These are phyloP conservation scores for Heliconius melpomene DNA, from an alignment of 1,140 invertebrate genomes.

Conservation along the genomic window DNA sequence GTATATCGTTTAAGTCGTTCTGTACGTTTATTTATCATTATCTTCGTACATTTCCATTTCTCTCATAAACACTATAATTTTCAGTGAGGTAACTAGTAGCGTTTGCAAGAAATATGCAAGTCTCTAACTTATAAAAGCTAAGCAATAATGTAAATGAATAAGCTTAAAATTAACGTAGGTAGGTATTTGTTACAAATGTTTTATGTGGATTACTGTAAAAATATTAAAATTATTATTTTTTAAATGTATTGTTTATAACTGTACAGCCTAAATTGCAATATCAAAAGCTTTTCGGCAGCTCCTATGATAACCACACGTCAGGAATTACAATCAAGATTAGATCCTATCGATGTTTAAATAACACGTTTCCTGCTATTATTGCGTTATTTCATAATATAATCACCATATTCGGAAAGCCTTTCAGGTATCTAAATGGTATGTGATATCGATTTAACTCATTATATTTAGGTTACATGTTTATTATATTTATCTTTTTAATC, in stretches of 20 bases:
- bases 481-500: no score
- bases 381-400: slow-evolving; percentile 78
- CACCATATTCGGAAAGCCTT: slow-evolving; percentile 68
- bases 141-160: not conserved
- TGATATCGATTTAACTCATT: slow-evolving; percentile 41
- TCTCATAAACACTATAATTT: not conserved
- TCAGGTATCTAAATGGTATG: slow-evolving; percentile 36
- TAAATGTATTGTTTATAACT: not conserved
- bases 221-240: not conserved
- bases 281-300: slow-evolving; percentile 63
- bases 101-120: not conserved
- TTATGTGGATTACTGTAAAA: slow-evolving; percentile 35
- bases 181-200: not conserved
- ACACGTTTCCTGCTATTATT: slow-evolving; percentile 78
- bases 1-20: slow-evolving; percentile 10
- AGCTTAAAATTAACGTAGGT: not conserved
- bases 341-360: slow-evolving; percentile 78
- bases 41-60: slow-evolving; percentile 8
- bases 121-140: not conserved
- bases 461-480: not conserved
- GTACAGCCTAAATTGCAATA: not conserved
- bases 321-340: slow-evolving; percentile 79
- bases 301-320: slow-evolving; percentile 80
- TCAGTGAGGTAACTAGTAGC: not conserved
- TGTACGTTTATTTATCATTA: slow-evolving; percentile 21